Evolutionary conservation across 2,113 vertebrate species (phyloP).

Genomic region (Myotis lucifugus): DNA sequence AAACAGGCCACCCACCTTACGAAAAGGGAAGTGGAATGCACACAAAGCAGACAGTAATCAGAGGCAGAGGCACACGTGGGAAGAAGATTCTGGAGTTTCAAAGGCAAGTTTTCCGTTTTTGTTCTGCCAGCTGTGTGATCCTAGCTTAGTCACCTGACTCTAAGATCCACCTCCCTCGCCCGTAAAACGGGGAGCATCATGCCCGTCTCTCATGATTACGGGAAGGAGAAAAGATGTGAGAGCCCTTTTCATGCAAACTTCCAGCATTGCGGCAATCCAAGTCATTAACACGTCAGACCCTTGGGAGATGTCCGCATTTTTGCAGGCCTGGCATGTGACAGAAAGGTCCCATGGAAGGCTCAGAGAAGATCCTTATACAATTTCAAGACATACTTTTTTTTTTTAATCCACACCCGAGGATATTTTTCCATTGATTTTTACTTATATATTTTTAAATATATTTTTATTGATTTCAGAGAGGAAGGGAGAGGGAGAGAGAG

Average conservation of each 20-base stretch:
- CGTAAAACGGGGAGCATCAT: neutral
- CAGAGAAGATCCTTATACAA: neutral
- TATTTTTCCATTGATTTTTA: no score
- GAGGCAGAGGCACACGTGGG: neutral
- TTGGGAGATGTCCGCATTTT: neutral
- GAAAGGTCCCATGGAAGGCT: neutral
- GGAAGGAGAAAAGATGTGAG: neutral
- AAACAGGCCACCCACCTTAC: neutral
- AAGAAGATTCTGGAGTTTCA: neutral
- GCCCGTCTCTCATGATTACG: neutral
- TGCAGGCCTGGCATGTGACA: neutral
- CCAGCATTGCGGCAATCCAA: neutral
- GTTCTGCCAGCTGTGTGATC: neutral
- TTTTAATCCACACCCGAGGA: no score
- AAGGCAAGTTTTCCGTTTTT: neutral
- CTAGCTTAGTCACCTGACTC: neutral
- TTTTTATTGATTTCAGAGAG: no score
- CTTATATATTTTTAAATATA: no score
- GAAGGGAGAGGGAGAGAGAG: no score
- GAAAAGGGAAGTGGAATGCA: neutral
- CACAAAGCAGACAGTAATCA: neutral
- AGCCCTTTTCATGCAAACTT: neutral
- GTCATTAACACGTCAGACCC: neutral
- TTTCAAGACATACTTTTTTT: neutral
- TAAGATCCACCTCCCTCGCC: neutral